phyloP scores from a whole-genome alignment of 2,888 invertebrate genomes.

The Aphelenchoides bicaudatus region DNA sequence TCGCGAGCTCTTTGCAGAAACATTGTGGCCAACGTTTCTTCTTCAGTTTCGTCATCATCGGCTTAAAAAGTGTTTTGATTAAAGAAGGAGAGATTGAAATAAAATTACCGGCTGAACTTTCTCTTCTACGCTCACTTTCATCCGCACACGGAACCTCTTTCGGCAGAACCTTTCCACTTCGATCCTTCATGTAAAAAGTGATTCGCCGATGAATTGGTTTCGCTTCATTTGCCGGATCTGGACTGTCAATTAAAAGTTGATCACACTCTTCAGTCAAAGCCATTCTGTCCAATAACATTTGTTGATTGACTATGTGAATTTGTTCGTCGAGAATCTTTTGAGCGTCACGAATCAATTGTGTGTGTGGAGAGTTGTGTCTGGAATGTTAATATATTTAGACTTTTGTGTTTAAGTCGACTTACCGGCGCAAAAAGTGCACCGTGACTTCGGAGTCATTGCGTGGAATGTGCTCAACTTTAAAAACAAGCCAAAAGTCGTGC shows the following conservation, averaged over 20 bases:
- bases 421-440: conserved; percentile 13
- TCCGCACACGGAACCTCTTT: conserved; percentile 1
- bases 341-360: conserved; percentile 17
- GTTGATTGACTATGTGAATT: conserved; percentile 37
- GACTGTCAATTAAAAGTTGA: conserved; percentile 25
- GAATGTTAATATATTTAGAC: neutral
- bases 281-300: conserved; percentile 43
- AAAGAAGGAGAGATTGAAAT: neutral
- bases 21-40: conserved; percentile 2
- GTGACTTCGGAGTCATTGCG: neutral
- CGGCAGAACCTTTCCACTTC: neutral
- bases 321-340: conserved; percentile 20
- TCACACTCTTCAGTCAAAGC: conserved; percentile 33
- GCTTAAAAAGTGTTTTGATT: too few species aligned
- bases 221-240: neutral
- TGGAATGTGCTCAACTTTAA: conserved; percentile 36
- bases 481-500: conserved; percentile 52
- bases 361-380: conserved; percentile 12
- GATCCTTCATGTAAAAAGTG: neutral
- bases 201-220: conserved; percentile 15
- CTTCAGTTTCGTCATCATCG: conserved; percentile 19
- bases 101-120: neutral
- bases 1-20: conserved; percentile 29
- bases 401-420: neutral
- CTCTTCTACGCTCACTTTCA: neutral